Percentiles rank a stretch among this genome's conserved stretches.
Conservation (phyloP, 2,888 invertebrate genomes). For the Argynnis bischoffii region DNA sequence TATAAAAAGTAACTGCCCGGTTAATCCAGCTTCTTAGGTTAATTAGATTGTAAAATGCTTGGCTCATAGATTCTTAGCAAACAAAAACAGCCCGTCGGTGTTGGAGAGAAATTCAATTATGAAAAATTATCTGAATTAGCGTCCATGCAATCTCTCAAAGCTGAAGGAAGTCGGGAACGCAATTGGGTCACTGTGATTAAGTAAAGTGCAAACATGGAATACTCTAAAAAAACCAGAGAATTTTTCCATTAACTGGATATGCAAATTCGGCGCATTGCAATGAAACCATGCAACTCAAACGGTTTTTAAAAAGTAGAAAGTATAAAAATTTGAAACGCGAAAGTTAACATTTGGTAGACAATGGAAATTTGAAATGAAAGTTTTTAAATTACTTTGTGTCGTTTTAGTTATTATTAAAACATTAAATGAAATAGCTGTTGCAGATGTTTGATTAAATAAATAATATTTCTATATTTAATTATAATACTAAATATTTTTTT, state of each 20-base stretch:
- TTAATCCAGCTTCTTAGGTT: not conserved
- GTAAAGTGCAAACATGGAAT: conserved; percentile 23
- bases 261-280: conserved; percentile 13
- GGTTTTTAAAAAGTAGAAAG: conserved; percentile 6
- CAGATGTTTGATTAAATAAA: too few species aligned
- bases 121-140: conserved; percentile 17
- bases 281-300: conserved; percentile 3
- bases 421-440: too few species aligned
- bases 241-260: conserved; percentile 17
- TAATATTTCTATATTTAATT: too few species aligned
- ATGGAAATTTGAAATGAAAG: too few species aligned
- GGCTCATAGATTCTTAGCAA: not conserved
- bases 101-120: conserved; percentile 16
- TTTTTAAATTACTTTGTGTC: too few species aligned
- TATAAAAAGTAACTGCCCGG: too few species aligned
- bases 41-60: conserved; percentile 1
- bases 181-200: conserved; percentile 25
- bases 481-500: too few species aligned
- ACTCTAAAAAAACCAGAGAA: conserved; percentile 16
- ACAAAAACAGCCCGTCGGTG: not conserved
- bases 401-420: too few species aligned
- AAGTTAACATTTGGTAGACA: too few species aligned
- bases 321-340: not conserved
- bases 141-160: conserved; percentile 17
- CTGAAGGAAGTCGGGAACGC: conserved; percentile 15